A percentile compares a stretch with the other conserved stretches of the same genome.
These are phyloP conservation scores for Ennomos quercinarius DNA, from an alignment of 2,888 invertebrate genomes.

Conservation along the genomic window DNA sequence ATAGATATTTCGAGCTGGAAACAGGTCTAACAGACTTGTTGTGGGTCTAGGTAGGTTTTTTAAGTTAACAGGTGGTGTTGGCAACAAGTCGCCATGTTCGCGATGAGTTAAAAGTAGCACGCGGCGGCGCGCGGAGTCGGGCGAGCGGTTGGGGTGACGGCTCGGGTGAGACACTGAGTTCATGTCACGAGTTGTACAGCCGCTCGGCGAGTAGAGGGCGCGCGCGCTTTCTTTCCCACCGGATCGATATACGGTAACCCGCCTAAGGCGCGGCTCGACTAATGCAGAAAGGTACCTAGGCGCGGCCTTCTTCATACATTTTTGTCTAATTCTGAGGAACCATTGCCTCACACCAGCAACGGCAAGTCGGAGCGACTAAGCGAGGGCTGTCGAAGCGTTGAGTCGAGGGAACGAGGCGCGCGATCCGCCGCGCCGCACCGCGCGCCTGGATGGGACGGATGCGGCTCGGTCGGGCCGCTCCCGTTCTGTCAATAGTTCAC, in stretches of 20 bases:
- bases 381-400: too few relatives aligned
- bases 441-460: not conserved
- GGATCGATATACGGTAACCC: constrained; percentile 77
- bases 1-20: not conserved
- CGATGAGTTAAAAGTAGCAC: constrained; percentile 54
- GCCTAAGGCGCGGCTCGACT: constrained; percentile 74
- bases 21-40: constrained; percentile 17
- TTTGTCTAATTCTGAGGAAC: constrained; percentile 60
- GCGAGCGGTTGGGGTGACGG: constrained; percentile 71
- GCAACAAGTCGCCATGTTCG: constrained; percentile 75
- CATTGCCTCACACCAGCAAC: constrained; percentile 35
- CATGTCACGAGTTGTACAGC: constrained; percentile 39
- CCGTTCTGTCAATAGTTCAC: constrained; percentile 4
- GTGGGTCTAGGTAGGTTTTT: constrained; percentile 70
- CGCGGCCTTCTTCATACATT: constrained; percentile 60
- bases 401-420: not conserved
- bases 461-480: not conserved
- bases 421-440: not conserved
- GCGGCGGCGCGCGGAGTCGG: constrained; percentile 64
- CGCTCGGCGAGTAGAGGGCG: constrained; percentile 50
- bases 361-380: not conserved
- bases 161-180: constrained; percentile 66
- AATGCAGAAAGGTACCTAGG: constrained; percentile 71
- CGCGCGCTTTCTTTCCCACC: constrained; percentile 59
- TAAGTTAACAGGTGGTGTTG: constrained; percentile 78